Conservation (phyloP, 2,888 invertebrate genomes). For the Eledone cirrhosa region DNA sequence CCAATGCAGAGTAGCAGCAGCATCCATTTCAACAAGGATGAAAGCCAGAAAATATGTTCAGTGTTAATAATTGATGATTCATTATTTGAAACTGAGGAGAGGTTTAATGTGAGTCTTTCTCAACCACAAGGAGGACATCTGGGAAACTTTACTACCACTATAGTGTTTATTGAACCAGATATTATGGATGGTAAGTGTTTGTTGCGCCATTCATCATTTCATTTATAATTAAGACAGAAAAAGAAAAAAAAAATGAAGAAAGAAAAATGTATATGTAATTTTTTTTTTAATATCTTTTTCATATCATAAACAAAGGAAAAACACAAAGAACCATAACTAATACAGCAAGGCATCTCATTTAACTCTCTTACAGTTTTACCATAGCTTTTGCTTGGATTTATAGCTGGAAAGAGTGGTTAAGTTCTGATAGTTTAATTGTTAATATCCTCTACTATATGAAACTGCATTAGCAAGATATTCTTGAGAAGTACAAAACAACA, state of each 20-base stretch:
- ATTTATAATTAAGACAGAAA: background rate
- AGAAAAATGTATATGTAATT: no score
- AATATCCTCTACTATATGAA: no score
- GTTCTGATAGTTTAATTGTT: no score
- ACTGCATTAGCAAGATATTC: no score
- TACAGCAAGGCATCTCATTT: no score
- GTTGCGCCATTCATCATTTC: background rate
- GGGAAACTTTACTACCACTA: slow-evolving; percentile 47
- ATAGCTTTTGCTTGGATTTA: no score
- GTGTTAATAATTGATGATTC: slow-evolving; percentile 66
- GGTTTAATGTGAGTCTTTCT: slow-evolving; percentile 56
- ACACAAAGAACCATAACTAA: no score
- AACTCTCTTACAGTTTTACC: no score
- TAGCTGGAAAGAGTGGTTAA: no score
- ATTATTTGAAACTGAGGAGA: slow-evolving; percentile 63
- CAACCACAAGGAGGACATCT: slow-evolving; percentile 61
- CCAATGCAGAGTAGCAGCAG: slow-evolving; percentile 56
- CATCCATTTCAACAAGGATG: slow-evolving; percentile 56
- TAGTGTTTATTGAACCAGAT: slow-evolving; percentile 60
- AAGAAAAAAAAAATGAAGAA: background rate
- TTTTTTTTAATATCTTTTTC: no score
- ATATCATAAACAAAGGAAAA: no score
- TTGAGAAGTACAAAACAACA: no score
- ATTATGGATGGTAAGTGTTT: slow-evolving; percentile 60
- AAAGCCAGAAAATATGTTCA: slow-evolving; percentile 55